Base-by-base conservation (phyloP, 2,888 invertebrate species). In the Leptogaster cylindrica region DNA sequence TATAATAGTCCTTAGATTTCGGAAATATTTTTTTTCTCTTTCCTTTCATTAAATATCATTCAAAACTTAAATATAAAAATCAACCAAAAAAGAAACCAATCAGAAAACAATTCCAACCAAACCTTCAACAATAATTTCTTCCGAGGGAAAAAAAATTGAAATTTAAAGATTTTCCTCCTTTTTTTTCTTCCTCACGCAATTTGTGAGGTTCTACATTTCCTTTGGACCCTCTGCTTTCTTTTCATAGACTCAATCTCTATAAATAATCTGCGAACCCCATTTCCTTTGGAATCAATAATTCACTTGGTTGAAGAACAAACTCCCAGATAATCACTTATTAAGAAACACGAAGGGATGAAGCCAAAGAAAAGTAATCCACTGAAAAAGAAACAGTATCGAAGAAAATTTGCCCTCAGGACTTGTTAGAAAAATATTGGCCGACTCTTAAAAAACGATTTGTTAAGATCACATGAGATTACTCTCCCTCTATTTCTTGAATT, bases 361-460 rank as follows among this genome's bases (percentile, higher is more conserved):
- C n/a, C 33, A 50, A 33, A 16, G 28, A 64, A 14, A 64, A 48
- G 31, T 46, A 46, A 64, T 64, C 48, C 64, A n/a, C 18, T 18
- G 12, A 64, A 55, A 55, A 64, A 48, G 48, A 48, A 64, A 64
- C 20, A 44, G 25, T n/a, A n/a, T n/a, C n/a, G n/a, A n/a, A 31
- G 61, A 28, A 16, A 61, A 44, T 28, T 25, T 46, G 31, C 48
- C 64, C 44, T 31, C 48, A 64, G 31, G 48, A 44, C 14, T 48
- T 64, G 48, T 46, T 48, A 64, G 46, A 64, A 64, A 48, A 33
- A 64, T 64, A 64, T 50, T 64, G 64, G 64, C 20, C 50, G 27
- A 31, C 65, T 65, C 48, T 64, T 64, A 65, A 65, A 65, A 65
- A 65, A 65, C 50, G 50, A 65, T 65, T 65, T 65, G 65, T 65